Conservation (phyloP, 2,888 invertebrate species). For the Pseudococcus jackbeardsleyi region DNA sequence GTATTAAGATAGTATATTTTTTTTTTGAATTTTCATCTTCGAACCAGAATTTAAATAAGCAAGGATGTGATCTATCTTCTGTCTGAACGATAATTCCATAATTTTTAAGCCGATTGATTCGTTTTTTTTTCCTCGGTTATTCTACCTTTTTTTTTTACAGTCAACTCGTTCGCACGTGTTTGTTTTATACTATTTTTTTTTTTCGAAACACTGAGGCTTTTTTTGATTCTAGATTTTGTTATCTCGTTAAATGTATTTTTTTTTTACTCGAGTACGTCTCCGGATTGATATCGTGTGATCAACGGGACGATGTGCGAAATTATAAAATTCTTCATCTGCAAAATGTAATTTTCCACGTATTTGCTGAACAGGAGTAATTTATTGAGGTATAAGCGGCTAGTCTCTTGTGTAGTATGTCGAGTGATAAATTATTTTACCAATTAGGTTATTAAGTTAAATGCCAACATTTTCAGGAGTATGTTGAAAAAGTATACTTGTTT, state of each 20-base stretch:
- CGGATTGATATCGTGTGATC: neutral
- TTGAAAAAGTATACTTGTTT: neutral
- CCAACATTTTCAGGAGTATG: neutral
- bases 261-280: neutral
- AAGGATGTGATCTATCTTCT: slow-evolving; percentile 12
- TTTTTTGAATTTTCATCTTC: slow-evolving; percentile 3
- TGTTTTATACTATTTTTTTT: neutral
- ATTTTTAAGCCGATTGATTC: slow-evolving; percentile 28
- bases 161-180: neutral
- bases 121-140: slow-evolving; percentile 21
- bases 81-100: slow-evolving; percentile 33
- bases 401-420: slow-evolving; percentile 38
- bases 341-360: neutral
- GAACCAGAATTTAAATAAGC: slow-evolving; percentile 38
- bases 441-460: neutral
- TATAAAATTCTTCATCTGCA: neutral
- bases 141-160: neutral
- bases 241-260: slow-evolving; percentile 1
- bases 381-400: slow-evolving; percentile 37
- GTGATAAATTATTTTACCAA: slow-evolving; percentile 51
- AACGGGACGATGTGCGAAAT: neutral
- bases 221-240: slow-evolving; percentile 6
- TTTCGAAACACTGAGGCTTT: slow-evolving; percentile 9
- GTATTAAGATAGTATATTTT: slow-evolving; percentile 5
- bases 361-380: neutral